Evolutionary conservation across 2,888 invertebrate species (phyloP).

Genomic region (Ophraella communa): DNA sequence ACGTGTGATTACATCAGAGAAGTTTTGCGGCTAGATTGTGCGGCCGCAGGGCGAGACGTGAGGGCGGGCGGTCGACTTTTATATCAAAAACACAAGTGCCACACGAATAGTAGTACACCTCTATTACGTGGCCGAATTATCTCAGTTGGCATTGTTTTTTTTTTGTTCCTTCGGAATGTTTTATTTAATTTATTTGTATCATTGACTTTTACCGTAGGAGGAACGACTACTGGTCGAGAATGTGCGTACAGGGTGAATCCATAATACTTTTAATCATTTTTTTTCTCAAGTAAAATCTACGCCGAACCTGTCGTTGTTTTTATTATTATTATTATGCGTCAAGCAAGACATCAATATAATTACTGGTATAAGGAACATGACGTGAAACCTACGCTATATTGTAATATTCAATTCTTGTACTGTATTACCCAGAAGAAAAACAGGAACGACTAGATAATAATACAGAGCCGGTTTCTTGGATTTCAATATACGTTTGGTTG

Average conservation of each 20-base stretch:
- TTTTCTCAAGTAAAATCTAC: neutral
- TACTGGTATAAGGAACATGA: conserved; percentile 5
- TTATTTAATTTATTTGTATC: conserved; percentile 10
- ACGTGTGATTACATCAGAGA: conserved; percentile 10
- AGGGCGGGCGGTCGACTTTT: neutral
- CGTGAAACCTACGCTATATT: conserved; percentile 5
- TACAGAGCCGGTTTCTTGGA: neutral
- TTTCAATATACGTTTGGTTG: neutral
- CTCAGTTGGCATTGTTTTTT: conserved; percentile 11
- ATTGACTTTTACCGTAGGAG: neutral
- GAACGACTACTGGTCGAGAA: neutral
- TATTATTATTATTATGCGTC: neutral
- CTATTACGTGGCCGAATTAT: conserved; percentile 12
- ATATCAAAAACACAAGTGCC: conserved; percentile 16
- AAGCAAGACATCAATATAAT: conserved; percentile 13
- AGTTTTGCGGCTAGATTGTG: neutral
- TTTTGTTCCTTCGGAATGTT: neutral
- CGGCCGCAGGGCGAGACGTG: neutral
- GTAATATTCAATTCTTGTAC: conserved; percentile 6
- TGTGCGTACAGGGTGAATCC: neutral
- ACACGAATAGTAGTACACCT: conserved; percentile 11
- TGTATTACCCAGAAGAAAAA: conserved; percentile 7
- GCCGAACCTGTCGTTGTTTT: neutral
- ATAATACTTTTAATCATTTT: too few relatives aligned
- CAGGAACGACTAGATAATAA: neutral